Conservation (phyloP, 2,888 invertebrate genomes). For the Acleris literana region DNA sequence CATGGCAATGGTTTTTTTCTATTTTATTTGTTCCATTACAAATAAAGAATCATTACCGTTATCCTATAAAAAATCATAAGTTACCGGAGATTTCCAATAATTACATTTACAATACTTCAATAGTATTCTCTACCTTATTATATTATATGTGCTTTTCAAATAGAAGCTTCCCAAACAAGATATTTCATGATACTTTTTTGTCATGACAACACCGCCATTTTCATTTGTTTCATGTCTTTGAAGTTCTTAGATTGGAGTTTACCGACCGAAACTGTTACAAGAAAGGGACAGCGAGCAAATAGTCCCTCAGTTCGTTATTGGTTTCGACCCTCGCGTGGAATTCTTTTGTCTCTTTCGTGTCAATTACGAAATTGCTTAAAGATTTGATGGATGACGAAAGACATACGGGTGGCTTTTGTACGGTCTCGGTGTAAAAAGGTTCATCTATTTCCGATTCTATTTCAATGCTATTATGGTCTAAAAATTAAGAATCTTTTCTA, state of each 20-base stretch:
- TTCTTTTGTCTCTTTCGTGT: conserved; percentile 45
- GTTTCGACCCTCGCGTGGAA: conserved; percentile 68
- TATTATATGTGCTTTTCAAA: too few relatives aligned
- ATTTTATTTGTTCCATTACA: too few relatives aligned
- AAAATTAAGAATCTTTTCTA: too few relatives aligned
- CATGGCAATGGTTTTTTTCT: too few relatives aligned
- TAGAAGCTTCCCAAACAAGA: background rate
- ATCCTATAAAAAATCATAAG: too few relatives aligned
- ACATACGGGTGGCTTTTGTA: conserved; percentile 5
- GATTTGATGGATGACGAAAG: background rate
- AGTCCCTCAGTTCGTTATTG: conserved; percentile 71
- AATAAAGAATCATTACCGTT: too few relatives aligned
- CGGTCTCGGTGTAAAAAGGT: background rate
- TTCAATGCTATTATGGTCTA: too few relatives aligned
- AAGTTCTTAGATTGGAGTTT: conserved; percentile 50
- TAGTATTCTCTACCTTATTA: too few relatives aligned
- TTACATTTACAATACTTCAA: too few relatives aligned
- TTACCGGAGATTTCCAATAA: too few relatives aligned
- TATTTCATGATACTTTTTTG: background rate
- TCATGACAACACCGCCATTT: conserved; percentile 36
- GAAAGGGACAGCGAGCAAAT: conserved; percentile 74
- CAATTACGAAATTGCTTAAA: conserved; percentile 33
- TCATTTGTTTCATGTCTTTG: conserved; percentile 72
- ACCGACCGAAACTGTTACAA: conserved; percentile 66
- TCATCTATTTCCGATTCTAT: too few relatives aligned